Conservation (phyloP, 2,113 vertebrate species). For the Chaetura pelagica region DNA sequence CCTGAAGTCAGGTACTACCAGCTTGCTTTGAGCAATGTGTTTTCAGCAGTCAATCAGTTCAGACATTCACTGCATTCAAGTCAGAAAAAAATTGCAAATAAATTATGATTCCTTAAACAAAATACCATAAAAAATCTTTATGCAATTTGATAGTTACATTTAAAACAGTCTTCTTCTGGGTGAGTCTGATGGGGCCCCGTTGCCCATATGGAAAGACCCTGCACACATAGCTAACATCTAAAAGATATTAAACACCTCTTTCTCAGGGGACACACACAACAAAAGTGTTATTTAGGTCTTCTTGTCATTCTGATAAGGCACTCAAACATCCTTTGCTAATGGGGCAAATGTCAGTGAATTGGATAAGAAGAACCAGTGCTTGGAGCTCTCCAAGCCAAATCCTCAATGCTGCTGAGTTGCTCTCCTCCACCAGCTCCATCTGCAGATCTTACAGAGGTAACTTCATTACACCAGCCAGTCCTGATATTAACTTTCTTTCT, state of each 20-base stretch:
- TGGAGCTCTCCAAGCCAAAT: neutral
- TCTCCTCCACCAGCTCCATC: neutral
- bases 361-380: neutral
- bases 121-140: neutral
- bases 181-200: neutral
- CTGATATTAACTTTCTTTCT: neutral
- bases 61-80: neutral
- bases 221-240: neutral
- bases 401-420: neutral
- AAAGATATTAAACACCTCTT: neutral
- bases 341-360: neutral
- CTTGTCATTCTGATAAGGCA: neutral
- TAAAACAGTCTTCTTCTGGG: neutral
- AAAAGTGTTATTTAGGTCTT: neutral
- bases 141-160: neutral
- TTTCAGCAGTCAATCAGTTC: neutral
- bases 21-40: neutral
- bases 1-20: neutral
- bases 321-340: neutral
- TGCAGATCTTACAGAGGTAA: neutral
- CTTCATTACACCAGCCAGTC: neutral
- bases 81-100: neutral
- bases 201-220: neutral
- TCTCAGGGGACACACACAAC: neutral
- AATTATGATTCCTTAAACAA: neutral